phyloP scores from a whole-genome alignment of 2,888 invertebrate genomes.

The Tipula helvola region DNA sequence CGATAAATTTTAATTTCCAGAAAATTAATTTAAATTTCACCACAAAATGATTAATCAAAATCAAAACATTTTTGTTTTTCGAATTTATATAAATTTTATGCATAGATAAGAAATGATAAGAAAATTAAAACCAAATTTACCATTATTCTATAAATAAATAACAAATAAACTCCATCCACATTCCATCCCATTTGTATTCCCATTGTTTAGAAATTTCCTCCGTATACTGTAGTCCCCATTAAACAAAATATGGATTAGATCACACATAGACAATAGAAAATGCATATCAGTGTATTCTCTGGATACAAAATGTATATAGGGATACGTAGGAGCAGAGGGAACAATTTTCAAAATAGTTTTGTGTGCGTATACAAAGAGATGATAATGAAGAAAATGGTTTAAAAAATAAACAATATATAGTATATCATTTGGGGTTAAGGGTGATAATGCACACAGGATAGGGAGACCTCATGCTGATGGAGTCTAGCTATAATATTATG shows the following conservation, averaged over 20 bases:
- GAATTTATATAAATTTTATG: neutral
- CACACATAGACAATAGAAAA: neutral
- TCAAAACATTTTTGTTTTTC: neutral
- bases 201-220: neutral
- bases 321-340: neutral
- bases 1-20: neutral
- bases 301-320: neutral
- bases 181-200: neutral
- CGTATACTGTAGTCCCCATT: neutral
- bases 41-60: neutral
- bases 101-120: neutral
- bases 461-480: neutral
- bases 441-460: neutral
- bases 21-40: conserved; percentile 4
- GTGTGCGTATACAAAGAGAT: neutral
- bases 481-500: conserved; percentile 12
- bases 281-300: neutral
- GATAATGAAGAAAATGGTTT: neutral
- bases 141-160: neutral
- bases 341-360: neutral
- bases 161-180: neutral
- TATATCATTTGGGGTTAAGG: neutral
- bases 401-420: neutral
- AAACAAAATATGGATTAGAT: neutral
- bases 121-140: neutral